Evolutionary conservation across 1,140 invertebrate genomes (phyloP), one percentile per base, ranked within the genome.

Genomic region (Drosophila funebris): DNA sequence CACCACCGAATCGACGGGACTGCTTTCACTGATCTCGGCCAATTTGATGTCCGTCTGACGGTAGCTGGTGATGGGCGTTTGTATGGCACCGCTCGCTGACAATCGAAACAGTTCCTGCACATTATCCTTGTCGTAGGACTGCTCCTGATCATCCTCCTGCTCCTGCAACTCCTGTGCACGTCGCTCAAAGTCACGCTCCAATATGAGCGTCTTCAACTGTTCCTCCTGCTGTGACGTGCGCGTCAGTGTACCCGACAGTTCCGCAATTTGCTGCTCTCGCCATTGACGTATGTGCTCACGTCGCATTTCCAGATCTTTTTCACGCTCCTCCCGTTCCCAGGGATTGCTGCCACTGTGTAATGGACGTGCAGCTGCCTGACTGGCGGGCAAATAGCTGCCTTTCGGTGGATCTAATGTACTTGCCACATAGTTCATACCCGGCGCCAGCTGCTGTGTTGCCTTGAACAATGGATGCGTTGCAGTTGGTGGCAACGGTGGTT

Each of bases 181-280:
- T 36, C 96, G 94, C 77, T 98, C 96, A 90, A 98, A 98, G 90
- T 98, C 97, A 67, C 96, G 93, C 91, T 98, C 97, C 4, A 98
- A 92, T 62, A 96, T 95, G 41, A 98, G 92, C 4, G 96, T 96
- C 57, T 96, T 93, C 13, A 98, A 91, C 78, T 97, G 96, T 90
- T 98, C 97, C 64, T 97, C 97, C 88, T 98, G 96, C 78, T 96
- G 96, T 0, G 95, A 91, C 2, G 95, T 95, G 66, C 96, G 92
- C 20, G 95, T 94, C 6, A 94, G 92, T 48, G 96, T 85, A 0
- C 93, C 91, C 73, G 95, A 93, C 13, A 98, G 92, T 73, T 96
- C 95, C 0, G 94, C 93, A 29, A 98, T 97, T 87, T 97, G 96
- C 78, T 97, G 96, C 91, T 98, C 97, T 16, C 96, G 93, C 94